Conservation (phyloP, 2,888 invertebrate species). For the Chrysomela aeneicollis region DNA sequence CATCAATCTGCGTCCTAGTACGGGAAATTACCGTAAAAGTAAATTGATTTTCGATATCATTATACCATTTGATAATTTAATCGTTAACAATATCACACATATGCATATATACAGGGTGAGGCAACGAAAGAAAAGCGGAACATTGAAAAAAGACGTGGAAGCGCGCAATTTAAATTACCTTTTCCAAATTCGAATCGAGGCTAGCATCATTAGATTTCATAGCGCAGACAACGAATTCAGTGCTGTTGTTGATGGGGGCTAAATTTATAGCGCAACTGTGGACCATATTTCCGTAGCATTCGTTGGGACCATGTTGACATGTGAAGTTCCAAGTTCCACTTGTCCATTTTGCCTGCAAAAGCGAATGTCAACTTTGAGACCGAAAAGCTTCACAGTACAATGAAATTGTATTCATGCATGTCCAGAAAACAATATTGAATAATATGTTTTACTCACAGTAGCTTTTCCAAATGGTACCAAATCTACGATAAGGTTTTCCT, state of each 20-base stretch:
- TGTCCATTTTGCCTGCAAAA: conserved; percentile 27
- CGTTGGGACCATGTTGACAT: conserved; percentile 53
- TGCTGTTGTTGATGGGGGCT: conserved; percentile 33
- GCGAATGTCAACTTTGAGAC: neutral
- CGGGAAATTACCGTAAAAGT: too few species aligned
- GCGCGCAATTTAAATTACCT: too few species aligned
- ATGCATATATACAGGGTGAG: too few species aligned
- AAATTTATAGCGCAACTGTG: conserved; percentile 63
- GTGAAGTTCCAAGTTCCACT: conserved; percentile 42
- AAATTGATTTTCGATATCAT: too few species aligned
- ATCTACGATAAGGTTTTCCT: conserved; percentile 31
- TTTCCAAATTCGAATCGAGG: conserved; percentile 34
- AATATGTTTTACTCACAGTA: conserved; percentile 35
- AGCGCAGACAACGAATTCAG: conserved; percentile 59
- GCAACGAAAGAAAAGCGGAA: too few species aligned
- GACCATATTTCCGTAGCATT: conserved; percentile 65
- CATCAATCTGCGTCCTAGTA: too few species aligned
- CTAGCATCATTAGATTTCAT: conserved; percentile 53
- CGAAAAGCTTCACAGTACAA: too few species aligned
- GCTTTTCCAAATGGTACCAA: conserved; percentile 38
- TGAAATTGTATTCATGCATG: too few species aligned
- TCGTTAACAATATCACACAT: too few species aligned
- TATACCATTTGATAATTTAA: too few species aligned
- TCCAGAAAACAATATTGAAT: too few species aligned
- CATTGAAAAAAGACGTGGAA: neutral